Evolutionary conservation across 2,888 invertebrate genomes (phyloP), one percentile per base, ranked within the genome.

Genomic region (Argyresthia albistria): DNA sequence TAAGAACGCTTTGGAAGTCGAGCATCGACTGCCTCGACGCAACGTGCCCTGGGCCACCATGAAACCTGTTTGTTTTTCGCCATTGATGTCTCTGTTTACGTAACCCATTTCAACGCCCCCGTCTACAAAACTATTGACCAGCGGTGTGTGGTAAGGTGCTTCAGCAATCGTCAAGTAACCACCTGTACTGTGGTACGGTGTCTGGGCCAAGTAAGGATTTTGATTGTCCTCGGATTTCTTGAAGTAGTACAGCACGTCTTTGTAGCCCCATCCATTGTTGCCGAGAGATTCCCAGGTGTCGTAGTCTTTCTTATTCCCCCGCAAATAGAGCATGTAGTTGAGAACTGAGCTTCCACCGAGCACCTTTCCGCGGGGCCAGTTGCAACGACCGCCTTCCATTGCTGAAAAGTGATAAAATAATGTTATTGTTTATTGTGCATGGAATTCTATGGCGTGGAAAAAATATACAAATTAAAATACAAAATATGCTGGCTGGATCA

Each of bases 291-390:
- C 96, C 98, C 98, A 98, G 0, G 87, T 82, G 69, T 98, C 96
- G 75, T 97, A 98, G 73, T 98, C 98, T 59, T 90, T 91, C 61
- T 91, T 93, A 71, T 97, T 97, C 0, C 97, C 98, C 53, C 97
- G 88, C 4, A 97, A 80, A 67, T 97, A 97, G 0, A 97, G 81
- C 97, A 97, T 97, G 75, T 95, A 96, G 76, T 97, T 97, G 0
- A 97, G 87, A 0, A 96, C 95, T 39, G 94, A 94, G 11, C 94
- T 94, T 0, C 97, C 97, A 0, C 97, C 97, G 1, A 97, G 88
- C 0, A 96, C 96, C 75, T 97, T 97, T 0, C 97, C 97, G 15
- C 98, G 88, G 0, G 96, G 96, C 96, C 96, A 96, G 76, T 96
- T 96, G 73, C 96, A 96, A 36, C 96, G 90, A 8, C 93, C 92